Evolutionary conservation across 1,140 invertebrate genomes (phyloP).

Genomic region (Drosophila lini): DNA sequence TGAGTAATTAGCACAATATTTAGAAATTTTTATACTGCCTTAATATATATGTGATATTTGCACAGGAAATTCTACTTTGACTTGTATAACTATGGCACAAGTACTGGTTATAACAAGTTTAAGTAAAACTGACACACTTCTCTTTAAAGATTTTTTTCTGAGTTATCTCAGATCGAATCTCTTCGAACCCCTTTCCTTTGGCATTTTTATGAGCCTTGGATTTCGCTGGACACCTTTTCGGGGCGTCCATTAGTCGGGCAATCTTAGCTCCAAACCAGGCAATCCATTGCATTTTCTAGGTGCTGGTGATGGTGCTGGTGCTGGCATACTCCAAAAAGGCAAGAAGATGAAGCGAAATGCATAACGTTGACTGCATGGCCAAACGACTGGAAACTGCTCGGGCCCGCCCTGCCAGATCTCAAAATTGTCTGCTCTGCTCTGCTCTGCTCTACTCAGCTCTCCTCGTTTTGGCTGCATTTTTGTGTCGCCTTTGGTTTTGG

Average conservation of each 20-base stretch:
- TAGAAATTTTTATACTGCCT: too few species aligned
- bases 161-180: neutral
- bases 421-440: slow-evolving; percentile 50
- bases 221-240: slow-evolving; percentile 1
- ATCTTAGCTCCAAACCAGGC: slow-evolving; percentile 13
- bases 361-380: slow-evolving; percentile 72
- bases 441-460: neutral
- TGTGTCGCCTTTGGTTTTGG: slow-evolving; percentile 77
- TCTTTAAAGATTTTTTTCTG: neutral
- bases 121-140: neutral
- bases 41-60: too few species aligned
- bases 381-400: slow-evolving; percentile 65
- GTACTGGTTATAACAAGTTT: too few species aligned
- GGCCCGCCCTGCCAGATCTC: slow-evolving; percentile 47
- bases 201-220: slow-evolving; percentile 1
- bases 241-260: slow-evolving; percentile 38
- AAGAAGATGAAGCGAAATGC: slow-evolving; percentile 48
- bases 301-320: slow-evolving; percentile 5
- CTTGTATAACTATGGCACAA: too few species aligned
- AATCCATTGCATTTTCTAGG: slow-evolving; percentile 50
- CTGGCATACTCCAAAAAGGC: slow-evolving; percentile 45
- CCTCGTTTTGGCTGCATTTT: slow-evolving; percentile 68
- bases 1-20: too few species aligned
- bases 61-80: too few species aligned
- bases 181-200: slow-evolving; percentile 1